These are phyloP conservation scores for Drosophila watanabei DNA, from an alignment of 1,140 invertebrate species.

Conservation along the genomic window DNA sequence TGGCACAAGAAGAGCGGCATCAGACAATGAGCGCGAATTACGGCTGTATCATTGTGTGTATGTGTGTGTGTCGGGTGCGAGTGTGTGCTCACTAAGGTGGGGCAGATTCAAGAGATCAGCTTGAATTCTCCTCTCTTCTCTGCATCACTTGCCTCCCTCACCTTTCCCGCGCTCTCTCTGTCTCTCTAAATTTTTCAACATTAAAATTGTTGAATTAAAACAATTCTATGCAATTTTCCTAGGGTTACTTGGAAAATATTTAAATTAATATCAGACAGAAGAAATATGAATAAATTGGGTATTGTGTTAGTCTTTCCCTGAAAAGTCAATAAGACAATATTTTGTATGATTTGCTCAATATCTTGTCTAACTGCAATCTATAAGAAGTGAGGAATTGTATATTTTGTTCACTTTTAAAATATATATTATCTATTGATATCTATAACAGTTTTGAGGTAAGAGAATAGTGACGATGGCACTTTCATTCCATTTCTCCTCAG, in stretches of 20 bases:
- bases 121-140: slow-evolving; percentile 34
- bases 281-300: background rate
- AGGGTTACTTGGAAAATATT: background rate
- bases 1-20: slow-evolving; percentile 47
- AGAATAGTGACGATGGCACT: no score
- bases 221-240: slow-evolving; percentile 3
- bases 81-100: slow-evolving; percentile 61
- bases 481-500: no score
- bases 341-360: background rate
- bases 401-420: background rate
- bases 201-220: slow-evolving; percentile 8
- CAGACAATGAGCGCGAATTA: slow-evolving; percentile 80
- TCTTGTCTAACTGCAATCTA: no score
- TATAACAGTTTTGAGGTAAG: no score
- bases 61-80: slow-evolving; percentile 10
- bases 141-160: slow-evolving; percentile 23
- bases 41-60: slow-evolving; percentile 27
- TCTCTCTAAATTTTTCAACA: slow-evolving; percentile 15
- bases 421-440: background rate
- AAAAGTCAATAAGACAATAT: background rate
- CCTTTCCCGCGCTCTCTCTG: background rate
- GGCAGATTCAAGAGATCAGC: slow-evolving; percentile 52
- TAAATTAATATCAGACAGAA: background rate
- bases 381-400: background rate
- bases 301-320: background rate